Evolutionary conservation across 2,113 vertebrate species (phyloP).

Genomic region (Myiozetetes cayanensis): DNA sequence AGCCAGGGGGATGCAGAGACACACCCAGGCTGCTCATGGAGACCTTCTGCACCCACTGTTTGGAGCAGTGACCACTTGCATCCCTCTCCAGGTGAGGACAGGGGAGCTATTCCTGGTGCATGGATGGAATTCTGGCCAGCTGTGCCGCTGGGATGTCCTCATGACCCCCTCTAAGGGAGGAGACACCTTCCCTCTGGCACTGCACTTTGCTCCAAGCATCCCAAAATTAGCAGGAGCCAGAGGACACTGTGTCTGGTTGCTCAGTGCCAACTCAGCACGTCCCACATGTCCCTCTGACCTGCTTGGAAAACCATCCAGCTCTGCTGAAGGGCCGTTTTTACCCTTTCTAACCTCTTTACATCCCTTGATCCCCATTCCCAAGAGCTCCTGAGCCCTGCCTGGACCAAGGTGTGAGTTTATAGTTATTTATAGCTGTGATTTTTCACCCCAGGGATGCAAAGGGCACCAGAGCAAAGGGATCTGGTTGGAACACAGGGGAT

Average conservation of each 20-base stretch:
- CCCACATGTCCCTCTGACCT: background rate
- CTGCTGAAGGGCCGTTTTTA: background rate
- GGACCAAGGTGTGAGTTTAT: background rate
- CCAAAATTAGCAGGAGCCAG: background rate
- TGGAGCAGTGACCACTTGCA: background rate
- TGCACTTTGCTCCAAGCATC: background rate
- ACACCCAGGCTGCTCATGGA: background rate
- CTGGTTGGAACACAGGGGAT: fast-evolving
- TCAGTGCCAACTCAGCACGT: background rate
- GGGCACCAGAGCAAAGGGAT: background rate
- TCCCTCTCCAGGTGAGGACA: background rate
- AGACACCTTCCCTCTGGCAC: background rate
- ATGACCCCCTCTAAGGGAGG: background rate
- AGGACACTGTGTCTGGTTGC: background rate
- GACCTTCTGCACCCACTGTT: background rate
- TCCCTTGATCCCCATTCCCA: background rate
- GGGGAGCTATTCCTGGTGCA: background rate
- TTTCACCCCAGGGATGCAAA: background rate
- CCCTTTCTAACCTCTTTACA: background rate
- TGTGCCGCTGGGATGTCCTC: background rate
- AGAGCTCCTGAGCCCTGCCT: background rate
- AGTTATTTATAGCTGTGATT: background rate
- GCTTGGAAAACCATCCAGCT: background rate
- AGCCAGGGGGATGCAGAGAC: background rate
- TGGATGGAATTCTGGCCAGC: background rate